phyloP scores from a whole-genome alignment of 2,113 vertebrate species.

The Oxygymnocypris stewartii region DNA sequence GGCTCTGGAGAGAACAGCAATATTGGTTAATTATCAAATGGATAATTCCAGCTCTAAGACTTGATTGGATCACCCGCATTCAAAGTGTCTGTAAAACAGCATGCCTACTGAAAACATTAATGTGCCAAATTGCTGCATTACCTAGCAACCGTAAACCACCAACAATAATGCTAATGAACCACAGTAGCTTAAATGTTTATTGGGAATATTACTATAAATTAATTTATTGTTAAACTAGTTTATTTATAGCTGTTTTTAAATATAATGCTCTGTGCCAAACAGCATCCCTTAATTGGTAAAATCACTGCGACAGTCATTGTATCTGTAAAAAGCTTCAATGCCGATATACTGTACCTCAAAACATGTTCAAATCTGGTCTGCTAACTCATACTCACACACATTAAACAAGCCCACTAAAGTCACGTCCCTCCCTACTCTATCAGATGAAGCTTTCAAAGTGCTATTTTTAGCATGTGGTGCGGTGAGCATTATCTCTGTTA shows the following conservation, averaged over 20 bases:
- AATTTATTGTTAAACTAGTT: background rate
- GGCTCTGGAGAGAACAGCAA: background rate
- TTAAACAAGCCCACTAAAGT: background rate
- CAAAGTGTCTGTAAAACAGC: background rate
- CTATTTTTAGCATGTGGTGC: constrained; percentile 50
- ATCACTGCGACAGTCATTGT: background rate
- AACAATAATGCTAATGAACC: background rate
- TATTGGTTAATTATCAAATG: background rate
- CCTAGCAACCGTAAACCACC: background rate
- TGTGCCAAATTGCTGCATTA: background rate
- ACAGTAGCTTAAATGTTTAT: background rate
- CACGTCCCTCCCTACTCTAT: background rate
- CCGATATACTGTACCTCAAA: background rate
- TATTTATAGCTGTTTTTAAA: background rate
- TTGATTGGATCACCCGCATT: background rate
- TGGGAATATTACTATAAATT: background rate
- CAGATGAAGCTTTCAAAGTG: constrained; percentile 37
- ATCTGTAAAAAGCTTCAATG: background rate
- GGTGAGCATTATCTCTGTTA: constrained; percentile 59
- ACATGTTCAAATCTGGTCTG: background rate
- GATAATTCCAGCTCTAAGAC: background rate
- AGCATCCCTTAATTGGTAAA: background rate
- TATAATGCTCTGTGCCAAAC: background rate
- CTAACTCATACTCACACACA: background rate
- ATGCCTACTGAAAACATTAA: background rate